Evolutionary conservation across 1,140 invertebrate species (phyloP).

Genomic region (Papilio aristodemus): DNA sequence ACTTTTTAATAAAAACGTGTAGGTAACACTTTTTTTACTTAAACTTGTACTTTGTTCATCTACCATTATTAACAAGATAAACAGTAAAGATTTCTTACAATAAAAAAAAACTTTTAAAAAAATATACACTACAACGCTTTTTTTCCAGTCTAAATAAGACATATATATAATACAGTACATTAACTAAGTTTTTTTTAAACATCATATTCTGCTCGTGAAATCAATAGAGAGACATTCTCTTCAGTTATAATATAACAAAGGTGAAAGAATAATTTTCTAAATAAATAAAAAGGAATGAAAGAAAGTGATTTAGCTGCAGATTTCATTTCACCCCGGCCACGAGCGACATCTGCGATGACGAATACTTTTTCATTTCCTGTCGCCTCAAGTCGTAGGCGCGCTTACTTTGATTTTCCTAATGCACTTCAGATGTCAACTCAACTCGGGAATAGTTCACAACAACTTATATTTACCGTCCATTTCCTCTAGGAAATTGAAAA

Average conservation of each 20-base stretch:
- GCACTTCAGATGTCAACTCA: conserved; percentile 31
- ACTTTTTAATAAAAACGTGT: neutral
- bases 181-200: too few relatives aligned
- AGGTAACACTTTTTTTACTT: neutral
- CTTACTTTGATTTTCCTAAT: conserved; percentile 44
- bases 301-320: neutral
- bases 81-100: too few relatives aligned
- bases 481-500: conserved; percentile 7
- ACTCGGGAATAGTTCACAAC: conserved; percentile 20
- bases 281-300: neutral
- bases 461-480: conserved; percentile 16
- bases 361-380: conserved; percentile 50
- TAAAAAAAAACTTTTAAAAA: too few relatives aligned
- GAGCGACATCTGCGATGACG: conserved; percentile 25
- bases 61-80: too few relatives aligned
- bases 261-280: neutral
- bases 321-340: neutral
- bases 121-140: too few relatives aligned
- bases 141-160: too few relatives aligned
- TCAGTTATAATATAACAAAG: too few relatives aligned
- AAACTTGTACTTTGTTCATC: too few relatives aligned
- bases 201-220: too few relatives aligned
- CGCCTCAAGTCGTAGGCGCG: conserved; percentile 39
- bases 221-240: too few relatives aligned
- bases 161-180: too few relatives aligned